Base-by-base conservation (phyloP, 2,113 vertebrate species). In the Peromyscus polionotus region DNA sequence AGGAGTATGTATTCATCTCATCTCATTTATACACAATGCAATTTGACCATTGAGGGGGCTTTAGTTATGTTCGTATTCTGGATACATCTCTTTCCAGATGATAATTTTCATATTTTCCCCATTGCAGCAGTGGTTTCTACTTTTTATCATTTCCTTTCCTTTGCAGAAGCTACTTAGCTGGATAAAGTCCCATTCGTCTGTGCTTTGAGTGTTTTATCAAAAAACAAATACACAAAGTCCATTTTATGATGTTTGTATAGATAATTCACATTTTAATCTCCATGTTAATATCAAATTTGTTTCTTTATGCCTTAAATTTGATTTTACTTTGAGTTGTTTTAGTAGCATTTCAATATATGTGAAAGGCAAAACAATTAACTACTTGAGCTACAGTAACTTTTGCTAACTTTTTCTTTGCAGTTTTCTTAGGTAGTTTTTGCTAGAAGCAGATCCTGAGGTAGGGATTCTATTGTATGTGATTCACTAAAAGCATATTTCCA, bases 351-450 rank as follows among this genome's bases (percentile, higher is more conserved):
- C 72, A 65, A 93, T 67, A 45, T 68, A 59, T 28, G 16, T 77
- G 91, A 91, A 72, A 51, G 95, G 22, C 22, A 70, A 65, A 93
- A 70, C 14, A 77, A 67, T 72, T 28, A 96, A 33, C 48, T 95
- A 54, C 22, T 93, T 91, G 88, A 19, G 76, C 20, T 77, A 22
- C 24, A 95, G 1, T 72, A 85, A 72, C 72, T 85, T 94, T 93
- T 86, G 26, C 54, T 94, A 16, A 31, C 17, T 79, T 95, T 91
- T 91, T 5, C 63, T 91, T 96, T 90, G 65, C 36, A 17, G 28
- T 59, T 96, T 4, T 87, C 83, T 94, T 39, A 61, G 57, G 6
- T 90, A 39, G 9, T 5, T 96, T 96, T 90, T 13, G 31, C 72
- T 70, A 94, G 39, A 83, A 73, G 42, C 9, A 94, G 2, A 93